These are phyloP conservation scores for Aplodontia rufa DNA, from an alignment of 2,113 vertebrate species.

Conservation along the genomic window DNA sequence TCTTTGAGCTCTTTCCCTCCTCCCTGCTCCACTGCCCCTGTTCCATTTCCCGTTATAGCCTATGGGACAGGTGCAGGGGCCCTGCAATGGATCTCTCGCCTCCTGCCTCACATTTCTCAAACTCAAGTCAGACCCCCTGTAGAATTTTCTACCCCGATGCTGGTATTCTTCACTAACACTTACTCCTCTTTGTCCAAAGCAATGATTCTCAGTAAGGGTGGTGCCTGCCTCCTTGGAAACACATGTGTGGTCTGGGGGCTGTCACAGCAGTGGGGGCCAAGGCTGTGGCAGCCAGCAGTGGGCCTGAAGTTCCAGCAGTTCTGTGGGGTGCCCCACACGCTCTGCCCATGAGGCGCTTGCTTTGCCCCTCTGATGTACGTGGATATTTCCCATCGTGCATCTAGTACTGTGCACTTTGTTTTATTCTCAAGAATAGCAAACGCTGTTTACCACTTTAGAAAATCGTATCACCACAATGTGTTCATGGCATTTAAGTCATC, in stretches of 20 bases:
- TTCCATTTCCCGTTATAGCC: background rate
- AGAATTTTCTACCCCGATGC: background rate
- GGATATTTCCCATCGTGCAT: background rate
- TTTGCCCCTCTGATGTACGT: accelerated
- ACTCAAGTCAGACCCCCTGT: background rate
- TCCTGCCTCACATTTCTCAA: background rate
- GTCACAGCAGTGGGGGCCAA: background rate
- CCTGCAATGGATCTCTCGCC: background rate
- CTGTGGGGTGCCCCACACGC: background rate
- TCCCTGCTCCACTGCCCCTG: accelerated
- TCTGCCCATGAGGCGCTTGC: background rate
- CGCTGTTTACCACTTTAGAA: background rate
- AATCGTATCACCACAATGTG: background rate
- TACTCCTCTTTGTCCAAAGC: background rate
- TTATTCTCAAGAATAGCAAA: background rate
- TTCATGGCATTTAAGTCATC: background rate
- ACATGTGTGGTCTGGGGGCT: background rate
- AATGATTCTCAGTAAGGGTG: accelerated
- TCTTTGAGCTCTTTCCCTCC: background rate
- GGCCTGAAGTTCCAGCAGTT: background rate
- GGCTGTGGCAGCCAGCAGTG: background rate
- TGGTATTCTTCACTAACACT: background rate
- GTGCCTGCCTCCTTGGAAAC: background rate
- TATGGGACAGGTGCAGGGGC: accelerated
- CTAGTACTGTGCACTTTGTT: background rate